phyloP scores from a whole-genome alignment of 2,113 vertebrate species.

The Spea bombifrons region DNA sequence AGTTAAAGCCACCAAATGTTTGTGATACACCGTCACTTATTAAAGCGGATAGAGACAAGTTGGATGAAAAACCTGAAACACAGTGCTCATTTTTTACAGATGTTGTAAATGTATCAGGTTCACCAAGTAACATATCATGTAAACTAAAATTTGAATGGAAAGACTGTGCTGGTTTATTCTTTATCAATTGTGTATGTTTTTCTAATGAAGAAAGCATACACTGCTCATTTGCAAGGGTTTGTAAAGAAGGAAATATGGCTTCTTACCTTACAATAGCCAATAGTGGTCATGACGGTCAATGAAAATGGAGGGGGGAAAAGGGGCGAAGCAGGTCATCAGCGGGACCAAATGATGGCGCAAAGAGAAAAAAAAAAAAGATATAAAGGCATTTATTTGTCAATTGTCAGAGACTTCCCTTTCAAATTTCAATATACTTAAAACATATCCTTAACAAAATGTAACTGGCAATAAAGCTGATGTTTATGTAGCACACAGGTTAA shows the following conservation, averaged over 20 bases:
- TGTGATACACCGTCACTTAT: slow-evolving; percentile 55
- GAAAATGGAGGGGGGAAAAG: slow-evolving; percentile 50
- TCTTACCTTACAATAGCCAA: slow-evolving; percentile 99
- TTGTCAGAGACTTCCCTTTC: slow-evolving; percentile 44
- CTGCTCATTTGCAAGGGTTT: slow-evolving; percentile 57
- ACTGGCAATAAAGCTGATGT: no score
- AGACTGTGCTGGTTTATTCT: slow-evolving; percentile 51
- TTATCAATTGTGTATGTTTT: slow-evolving; percentile 50
- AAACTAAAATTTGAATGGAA: slow-evolving; percentile 46
- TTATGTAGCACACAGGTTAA: no score
- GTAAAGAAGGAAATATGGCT: slow-evolving; percentile 76
- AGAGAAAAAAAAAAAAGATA: slow-evolving; percentile 61
- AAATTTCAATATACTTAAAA: no score
- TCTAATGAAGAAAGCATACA: slow-evolving; percentile 52
- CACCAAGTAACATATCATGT: slow-evolving; percentile 53
- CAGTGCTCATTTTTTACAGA: slow-evolving; percentile 56
- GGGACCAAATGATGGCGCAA: slow-evolving; percentile 54
- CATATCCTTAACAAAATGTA: no score
- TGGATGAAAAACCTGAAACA: slow-evolving; percentile 42
- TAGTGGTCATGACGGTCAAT: slow-evolving; percentile 66
- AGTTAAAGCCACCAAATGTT: slow-evolving; percentile 21
- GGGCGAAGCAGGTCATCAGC: slow-evolving; percentile 55
- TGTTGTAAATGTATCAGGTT: slow-evolving; percentile 54
- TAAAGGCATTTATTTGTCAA: slow-evolving; percentile 94
- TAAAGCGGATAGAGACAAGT: slow-evolving; percentile 54